These are phyloP conservation scores for Eulithis testata DNA, from an alignment of 2,888 invertebrate species.

Conservation along the genomic window DNA sequence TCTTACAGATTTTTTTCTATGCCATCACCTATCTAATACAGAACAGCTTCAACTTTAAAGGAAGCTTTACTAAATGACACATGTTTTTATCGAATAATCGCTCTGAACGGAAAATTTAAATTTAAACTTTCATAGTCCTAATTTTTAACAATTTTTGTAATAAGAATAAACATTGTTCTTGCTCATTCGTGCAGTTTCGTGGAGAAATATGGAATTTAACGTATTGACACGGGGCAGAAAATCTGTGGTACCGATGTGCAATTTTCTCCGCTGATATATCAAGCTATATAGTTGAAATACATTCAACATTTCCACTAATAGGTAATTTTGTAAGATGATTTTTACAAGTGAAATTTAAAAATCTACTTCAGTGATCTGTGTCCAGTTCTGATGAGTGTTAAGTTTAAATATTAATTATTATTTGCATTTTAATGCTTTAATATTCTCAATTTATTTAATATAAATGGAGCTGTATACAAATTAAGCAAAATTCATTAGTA, in stretches of 20 bases:
- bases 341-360: neutral
- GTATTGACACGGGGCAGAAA: no score
- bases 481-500: no score
- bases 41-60: neutral
- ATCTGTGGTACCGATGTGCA: no score
- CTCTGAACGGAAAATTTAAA: neutral
- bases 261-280: no score
- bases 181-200: neutral
- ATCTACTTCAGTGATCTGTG: neutral
- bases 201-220: no score
- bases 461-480: neutral
- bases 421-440: slow-evolving; percentile 1
- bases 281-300: no score
- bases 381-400: neutral
- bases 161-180: neutral
- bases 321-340: no score
- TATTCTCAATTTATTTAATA: neutral
- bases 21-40: neutral
- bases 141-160: neutral
- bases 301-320: no score
- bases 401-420: neutral
- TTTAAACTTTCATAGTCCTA: no score
- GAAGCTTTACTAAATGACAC: neutral
- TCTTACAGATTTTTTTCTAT: slow-evolving; percentile 6
- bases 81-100: neutral